A percentile compares a stretch with the other conserved stretches of the same genome.
Evolutionary conservation across 53 echinoderm and acorn worm genomes (phyloP).

Genomic region (Temnopleurus reevesii): DNA sequence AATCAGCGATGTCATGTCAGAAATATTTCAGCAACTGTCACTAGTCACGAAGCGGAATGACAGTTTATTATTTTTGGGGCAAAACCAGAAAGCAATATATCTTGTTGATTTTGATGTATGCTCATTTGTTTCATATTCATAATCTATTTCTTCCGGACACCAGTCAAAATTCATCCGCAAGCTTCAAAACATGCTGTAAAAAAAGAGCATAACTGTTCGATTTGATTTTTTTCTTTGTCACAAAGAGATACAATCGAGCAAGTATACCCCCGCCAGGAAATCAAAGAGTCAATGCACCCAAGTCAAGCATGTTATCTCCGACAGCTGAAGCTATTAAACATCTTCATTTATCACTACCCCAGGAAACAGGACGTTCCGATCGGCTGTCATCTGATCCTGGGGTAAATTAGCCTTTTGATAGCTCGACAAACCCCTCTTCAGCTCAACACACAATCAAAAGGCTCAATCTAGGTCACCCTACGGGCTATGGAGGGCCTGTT

Average conservation of each 20-base stretch:
- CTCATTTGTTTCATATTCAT: too few species aligned
- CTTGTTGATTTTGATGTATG: too few species aligned
- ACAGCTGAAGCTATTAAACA: neutral
- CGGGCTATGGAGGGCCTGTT: neutral
- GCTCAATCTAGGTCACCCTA: slow-evolving; percentile 21
- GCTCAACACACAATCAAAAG: slow-evolving; percentile 12
- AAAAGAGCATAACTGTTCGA: neutral
- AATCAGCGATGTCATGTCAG: too few species aligned
- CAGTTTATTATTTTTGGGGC: too few species aligned
- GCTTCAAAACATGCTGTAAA: neutral
- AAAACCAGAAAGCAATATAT: too few species aligned
- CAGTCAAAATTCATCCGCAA: too few species aligned
- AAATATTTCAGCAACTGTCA: too few species aligned
- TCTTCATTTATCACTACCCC: neutral
- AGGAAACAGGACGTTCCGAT: neutral
- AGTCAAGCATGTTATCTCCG: neutral
- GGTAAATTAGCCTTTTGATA: slow-evolving; percentile 11
- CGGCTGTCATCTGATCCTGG: neutral
- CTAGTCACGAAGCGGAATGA: too few species aligned
- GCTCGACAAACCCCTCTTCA: slow-evolving; percentile 19
- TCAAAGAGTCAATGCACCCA: neutral
- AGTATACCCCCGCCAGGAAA: neutral
- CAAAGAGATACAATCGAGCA: neutral
- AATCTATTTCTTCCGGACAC: too few species aligned
- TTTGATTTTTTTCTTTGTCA: slow-evolving; percentile 19